Base-by-base conservation (phyloP, 2,888 invertebrate species). In the Netelia inedita region DNA sequence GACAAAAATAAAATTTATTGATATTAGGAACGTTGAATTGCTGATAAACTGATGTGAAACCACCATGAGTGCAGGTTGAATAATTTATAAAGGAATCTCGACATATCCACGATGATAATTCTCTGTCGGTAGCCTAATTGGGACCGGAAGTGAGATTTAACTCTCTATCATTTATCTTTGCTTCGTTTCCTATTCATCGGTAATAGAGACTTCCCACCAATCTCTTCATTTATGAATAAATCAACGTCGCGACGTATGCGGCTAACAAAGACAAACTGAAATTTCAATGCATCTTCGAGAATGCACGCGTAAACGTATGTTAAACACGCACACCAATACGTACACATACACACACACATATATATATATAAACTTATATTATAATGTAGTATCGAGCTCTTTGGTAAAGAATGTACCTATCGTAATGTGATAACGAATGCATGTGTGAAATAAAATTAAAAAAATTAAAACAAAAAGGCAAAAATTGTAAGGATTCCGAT, bases 311-410 rank as follows among this genome's bases (percentile, higher is more conserved):
- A 79, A 55, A 55, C 9, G 6, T 55, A 55, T 19, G 35, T 35
- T 35, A 35, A 35, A 35, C 35, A 35, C 28, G 28, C 28, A 28
- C 28, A 28, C 28, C 3, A 28, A 5, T 6, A 55, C 8, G 16
- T 55, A 10, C 43, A 50, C 16, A 21, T 21, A 16, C 19, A 19
- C 21, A 65, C 21, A 75, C n/a, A 9, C 5, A 28, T 61, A 23
- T 23, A 61, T 61, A 55, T 19, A 23, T 57, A 71, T n/a, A 61
- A 11, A 43, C 21, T 5, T 50, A 55, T 71, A 79, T n/a, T 61
- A 57, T 75, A 82, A 82, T 82, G 85, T 85, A 85, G 85, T 66
- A 85, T 79, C 85, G 85, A 85, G 82, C 85, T 85, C 82, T 82
- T 46, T 85, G 75, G 72, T 85, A 85, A 85, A 85, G 65, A 78